These are phyloP conservation scores for Tribolium madens DNA, from an alignment of 1,140 invertebrate genomes.

Conservation along the genomic window DNA sequence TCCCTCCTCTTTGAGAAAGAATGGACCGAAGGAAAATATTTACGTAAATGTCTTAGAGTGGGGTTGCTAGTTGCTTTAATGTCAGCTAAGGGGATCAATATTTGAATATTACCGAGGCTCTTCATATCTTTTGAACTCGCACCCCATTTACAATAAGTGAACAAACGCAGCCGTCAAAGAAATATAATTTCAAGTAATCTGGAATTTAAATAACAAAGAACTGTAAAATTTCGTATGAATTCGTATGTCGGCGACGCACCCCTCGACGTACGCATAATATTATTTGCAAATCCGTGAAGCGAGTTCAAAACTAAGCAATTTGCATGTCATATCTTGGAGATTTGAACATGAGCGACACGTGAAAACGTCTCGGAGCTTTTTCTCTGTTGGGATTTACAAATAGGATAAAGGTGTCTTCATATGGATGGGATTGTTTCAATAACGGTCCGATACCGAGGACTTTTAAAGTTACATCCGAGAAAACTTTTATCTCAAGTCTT, in stretches of 20 bases:
- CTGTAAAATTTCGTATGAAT: constrained; percentile 53
- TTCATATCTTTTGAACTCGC: constrained; percentile 37
- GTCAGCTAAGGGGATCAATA: constrained; percentile 41
- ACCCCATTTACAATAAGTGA: constrained; percentile 38
- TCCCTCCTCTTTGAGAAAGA: neutral
- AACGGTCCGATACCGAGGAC: constrained; percentile 21
- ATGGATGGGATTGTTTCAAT: constrained; percentile 38
- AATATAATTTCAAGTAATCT: constrained; percentile 55
- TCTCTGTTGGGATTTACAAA: constrained; percentile 47
- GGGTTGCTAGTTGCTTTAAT: constrained; percentile 32
- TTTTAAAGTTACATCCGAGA: constrained; percentile 20
- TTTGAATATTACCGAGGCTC: constrained; percentile 29
- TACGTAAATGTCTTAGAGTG: constrained; percentile 20
- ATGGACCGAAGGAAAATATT: constrained; percentile 35
- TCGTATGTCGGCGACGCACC: constrained; percentile 5
- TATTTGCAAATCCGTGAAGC: constrained; percentile 51
- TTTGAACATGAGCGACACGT: constrained; percentile 48
- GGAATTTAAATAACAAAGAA: constrained; percentile 59
- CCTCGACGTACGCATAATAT: constrained; percentile 47
- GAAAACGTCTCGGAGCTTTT: constrained; percentile 33
- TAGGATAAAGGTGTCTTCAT: constrained; percentile 49
- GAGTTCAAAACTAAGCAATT: constrained; percentile 58
- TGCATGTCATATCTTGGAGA: constrained; percentile 56
- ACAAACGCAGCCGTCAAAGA: constrained; percentile 49
- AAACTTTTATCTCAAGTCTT: constrained; percentile 25